Evolutionary conservation across 2,797 vertebrate species (phyloP).

Genomic region (Lagocephalus sceleratus): DNA sequence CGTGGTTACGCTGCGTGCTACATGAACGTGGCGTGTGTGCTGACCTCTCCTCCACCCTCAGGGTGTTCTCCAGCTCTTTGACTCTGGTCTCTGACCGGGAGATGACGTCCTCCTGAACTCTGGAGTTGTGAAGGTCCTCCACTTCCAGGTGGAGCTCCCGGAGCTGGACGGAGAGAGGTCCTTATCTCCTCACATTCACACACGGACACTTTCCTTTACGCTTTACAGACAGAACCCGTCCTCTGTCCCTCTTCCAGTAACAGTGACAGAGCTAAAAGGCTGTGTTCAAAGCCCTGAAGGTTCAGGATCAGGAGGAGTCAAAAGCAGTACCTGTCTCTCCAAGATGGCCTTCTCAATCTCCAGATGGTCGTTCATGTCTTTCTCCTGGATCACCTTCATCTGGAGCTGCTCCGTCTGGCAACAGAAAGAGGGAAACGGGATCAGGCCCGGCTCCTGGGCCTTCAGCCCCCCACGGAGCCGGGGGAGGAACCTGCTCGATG

Average conservation of each 20-base stretch:
- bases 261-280: neutral
- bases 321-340: slow-evolving; percentile 74
- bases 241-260: too few species aligned
- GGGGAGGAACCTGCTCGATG: slow-evolving; percentile 73
- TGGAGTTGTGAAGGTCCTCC: slow-evolving; percentile 72
- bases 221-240: too few species aligned
- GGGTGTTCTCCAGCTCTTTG: slow-evolving; percentile 74
- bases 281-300: neutral
- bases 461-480: too few species aligned
- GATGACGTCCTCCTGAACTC: slow-evolving; percentile 73
- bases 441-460: too few species aligned
- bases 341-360: slow-evolving; percentile 65
- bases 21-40: too few species aligned
- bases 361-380: slow-evolving; percentile 73
- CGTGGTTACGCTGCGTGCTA: neutral
- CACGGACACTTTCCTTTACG: too few species aligned
- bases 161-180: slow-evolving; percentile 47
- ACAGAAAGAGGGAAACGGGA: slow-evolving; percentile 1
- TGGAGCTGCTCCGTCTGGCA: slow-evolving; percentile 76
- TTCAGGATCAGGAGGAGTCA: neutral
- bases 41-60: slow-evolving; percentile 75
- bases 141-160: slow-evolving; percentile 70
- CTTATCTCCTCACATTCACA: too few species aligned
- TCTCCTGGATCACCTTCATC: slow-evolving; percentile 76
- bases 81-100: slow-evolving; percentile 64